phyloP scores from a whole-genome alignment of 2,797 vertebrate genomes.

The Pristis pectinata region DNA sequence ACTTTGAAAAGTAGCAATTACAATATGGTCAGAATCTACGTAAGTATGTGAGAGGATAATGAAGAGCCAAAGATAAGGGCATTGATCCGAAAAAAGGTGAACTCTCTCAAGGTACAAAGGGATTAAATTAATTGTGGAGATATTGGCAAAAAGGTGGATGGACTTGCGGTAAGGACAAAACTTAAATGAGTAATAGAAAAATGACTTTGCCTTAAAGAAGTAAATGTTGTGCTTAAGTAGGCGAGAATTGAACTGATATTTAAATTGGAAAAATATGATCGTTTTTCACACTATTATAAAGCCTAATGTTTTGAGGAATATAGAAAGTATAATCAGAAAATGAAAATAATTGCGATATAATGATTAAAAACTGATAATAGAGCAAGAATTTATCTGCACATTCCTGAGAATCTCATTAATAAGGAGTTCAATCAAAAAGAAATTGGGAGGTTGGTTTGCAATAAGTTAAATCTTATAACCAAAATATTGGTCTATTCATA shows the following conservation, averaged over 20 bases:
- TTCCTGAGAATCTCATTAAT: too few species aligned
- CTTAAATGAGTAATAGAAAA: not conserved
- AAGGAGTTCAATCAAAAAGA: too few species aligned
- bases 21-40: not conserved
- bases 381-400: not conserved
- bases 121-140: not conserved
- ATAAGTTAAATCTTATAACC: too few species aligned
- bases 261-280: not conserved
- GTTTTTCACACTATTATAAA: not conserved
- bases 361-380: not conserved
- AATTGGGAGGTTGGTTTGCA: too few species aligned
- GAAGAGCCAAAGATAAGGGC: not conserved
- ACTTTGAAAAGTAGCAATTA: not conserved
- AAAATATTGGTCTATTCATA: too few species aligned
- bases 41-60: not conserved
- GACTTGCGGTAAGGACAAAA: not conserved
- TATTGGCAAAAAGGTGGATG: not conserved
- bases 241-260: not conserved
- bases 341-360: not conserved
- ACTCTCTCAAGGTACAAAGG: too few species aligned
- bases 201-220: not conserved
- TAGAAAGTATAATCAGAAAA: not conserved
- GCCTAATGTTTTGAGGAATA: not conserved
- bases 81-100: not conserved
- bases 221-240: not conserved